A percentile compares a stretch with the other conserved stretches of the same genome.
Conservation (phyloP, 2,888 invertebrate genomes). For the Polia nebulosa region DNA sequence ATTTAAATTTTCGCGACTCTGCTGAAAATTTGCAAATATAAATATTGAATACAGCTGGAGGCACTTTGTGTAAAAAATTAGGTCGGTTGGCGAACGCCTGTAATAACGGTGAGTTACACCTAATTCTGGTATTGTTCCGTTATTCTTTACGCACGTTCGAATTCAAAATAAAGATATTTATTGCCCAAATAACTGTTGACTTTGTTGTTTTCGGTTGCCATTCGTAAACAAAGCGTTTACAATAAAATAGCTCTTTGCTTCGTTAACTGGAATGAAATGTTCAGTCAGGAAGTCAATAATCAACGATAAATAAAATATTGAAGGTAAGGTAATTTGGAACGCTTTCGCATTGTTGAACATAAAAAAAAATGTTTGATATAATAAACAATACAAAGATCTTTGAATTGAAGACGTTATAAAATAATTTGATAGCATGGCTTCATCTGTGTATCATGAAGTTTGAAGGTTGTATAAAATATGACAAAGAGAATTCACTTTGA, state of each 20-base stretch:
- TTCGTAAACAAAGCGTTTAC: conserved; percentile 59
- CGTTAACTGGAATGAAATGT: conserved; percentile 55
- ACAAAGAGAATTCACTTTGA: background rate
- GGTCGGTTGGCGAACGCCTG: conserved; percentile 35
- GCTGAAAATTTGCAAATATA: conserved; percentile 47
- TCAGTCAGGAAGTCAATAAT: conserved; percentile 59
- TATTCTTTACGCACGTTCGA: conserved; percentile 60
- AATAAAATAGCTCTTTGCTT: conserved; percentile 59
- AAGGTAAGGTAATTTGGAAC: conserved; percentile 37
- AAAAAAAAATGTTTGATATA: conserved; percentile 24
- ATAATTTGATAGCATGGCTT: conserved; percentile 18
- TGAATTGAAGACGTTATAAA: conserved; percentile 15
- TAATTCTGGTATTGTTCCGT: conserved; percentile 63
- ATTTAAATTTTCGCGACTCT: conserved; percentile 28
- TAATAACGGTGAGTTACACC: conserved; percentile 61
- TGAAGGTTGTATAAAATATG: conserved; percentile 5
- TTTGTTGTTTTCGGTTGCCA: conserved; percentile 52
- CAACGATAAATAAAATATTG: conserved; percentile 53
- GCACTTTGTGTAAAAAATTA: conserved; percentile 50
- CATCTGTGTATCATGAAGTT: conserved; percentile 2
- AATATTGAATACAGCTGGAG: conserved; percentile 54
- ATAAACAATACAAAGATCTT: conserved; percentile 20
- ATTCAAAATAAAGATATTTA: conserved; percentile 64
- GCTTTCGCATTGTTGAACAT: conserved; percentile 25
- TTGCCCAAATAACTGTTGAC: conserved; percentile 61